Conservation (phyloP, 2,113 vertebrate species). For the Hemiprocne comata region DNA sequence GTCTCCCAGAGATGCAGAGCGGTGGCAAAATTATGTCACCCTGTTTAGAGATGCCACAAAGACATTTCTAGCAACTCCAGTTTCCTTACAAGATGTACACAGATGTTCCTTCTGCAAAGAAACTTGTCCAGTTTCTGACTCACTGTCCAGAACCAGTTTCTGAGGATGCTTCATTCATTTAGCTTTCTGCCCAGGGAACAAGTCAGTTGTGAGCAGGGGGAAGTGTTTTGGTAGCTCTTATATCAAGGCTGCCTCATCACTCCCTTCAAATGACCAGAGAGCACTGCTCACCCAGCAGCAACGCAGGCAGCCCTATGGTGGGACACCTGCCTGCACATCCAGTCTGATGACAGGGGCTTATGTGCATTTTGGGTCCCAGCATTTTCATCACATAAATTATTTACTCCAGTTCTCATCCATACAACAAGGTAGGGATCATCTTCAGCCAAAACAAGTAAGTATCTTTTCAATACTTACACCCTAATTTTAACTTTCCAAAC, state of each 20-base stretch:
- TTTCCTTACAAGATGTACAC: neutral
- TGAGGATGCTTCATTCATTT: neutral
- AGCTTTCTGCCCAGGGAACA: neutral
- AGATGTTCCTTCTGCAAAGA: neutral
- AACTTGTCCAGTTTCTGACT: neutral
- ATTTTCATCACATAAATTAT: neutral
- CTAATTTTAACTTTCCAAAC: neutral
- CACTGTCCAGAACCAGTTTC: neutral
- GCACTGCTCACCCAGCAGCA: neutral
- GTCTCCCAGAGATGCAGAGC: neutral
- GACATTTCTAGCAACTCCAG: neutral
- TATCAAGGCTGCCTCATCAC: neutral
- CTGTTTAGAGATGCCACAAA: neutral
- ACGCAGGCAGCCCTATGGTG: fast-evolving
- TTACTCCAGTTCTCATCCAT: neutral
- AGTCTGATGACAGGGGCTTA: fast-evolving
- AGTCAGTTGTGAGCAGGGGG: neutral
- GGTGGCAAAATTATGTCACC: neutral
- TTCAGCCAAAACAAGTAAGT: neutral
- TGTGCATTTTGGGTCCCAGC: too few relatives aligned
- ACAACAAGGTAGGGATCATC: neutral
- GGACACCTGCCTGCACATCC: neutral
- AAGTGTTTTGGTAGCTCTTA: neutral
- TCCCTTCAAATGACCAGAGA: neutral
- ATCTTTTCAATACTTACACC: neutral